Evolutionary conservation across 2,113 vertebrate species (phyloP), one percentile per base, ranked within the genome.

Genomic region (Mastomys natalensis): DNA sequence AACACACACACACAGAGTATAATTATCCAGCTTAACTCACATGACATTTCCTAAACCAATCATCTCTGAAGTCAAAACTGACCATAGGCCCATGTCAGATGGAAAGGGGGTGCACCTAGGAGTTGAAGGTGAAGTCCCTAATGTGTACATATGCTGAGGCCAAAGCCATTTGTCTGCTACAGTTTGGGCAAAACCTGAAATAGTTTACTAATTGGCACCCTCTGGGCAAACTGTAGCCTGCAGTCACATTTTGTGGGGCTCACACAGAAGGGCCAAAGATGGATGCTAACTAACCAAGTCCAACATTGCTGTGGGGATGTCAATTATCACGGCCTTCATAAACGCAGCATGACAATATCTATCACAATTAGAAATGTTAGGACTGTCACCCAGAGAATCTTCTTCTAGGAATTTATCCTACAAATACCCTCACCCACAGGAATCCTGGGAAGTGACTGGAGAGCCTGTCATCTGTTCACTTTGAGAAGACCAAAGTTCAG

Each of bases 321-420:
- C 62, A 64, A 31, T 64, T 64, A 64, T 31, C 62, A 64, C 40
- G n/a, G 3, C 22, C n/a, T 60, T 81, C 81, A 45, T 2, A 89
- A 94, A 89, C 19, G 53, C 34, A 66, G 43, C 58, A 8, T 6
- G 37, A n/a, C 16, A 55, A 48, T 88, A 81, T 40, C 62, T 90
- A 86, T 48, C 76, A 72, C 74, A 89, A 89, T 82, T 88, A 43
- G 87, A 94, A 91, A 89, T 19, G 40, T 55, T 29, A 60, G 21
- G 45, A 37, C 76, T 88, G 70, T 76, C 26, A 64, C 73, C 51
- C 34, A 92, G 66, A 3, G 58, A 84, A 62, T 94, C 34, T 74
- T 76, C 43, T 84, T 86, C 93, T 89, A 96, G 90, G 94, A 95
- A 95, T 86, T 80, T 93, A 53, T 89, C 51, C 91, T 89, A 84